Conservation (phyloP, 2,888 invertebrate species). For the Onthophagus sagittarius region DNA sequence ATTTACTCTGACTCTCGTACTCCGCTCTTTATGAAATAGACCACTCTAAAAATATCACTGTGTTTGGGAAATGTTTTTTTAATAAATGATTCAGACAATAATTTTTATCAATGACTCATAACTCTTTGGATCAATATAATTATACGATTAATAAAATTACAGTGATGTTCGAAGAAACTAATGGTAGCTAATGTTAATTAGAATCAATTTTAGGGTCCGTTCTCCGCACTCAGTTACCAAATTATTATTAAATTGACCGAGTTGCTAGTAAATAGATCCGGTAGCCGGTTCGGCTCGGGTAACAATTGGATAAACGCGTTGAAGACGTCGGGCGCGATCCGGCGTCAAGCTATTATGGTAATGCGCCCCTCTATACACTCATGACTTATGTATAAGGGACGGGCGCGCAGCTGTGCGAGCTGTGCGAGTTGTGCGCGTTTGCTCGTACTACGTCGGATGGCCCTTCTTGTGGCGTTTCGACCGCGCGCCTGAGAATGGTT, state of each 20-base stretch:
- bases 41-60: no score
- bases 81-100: no score
- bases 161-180: neutral
- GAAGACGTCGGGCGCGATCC: conserved; percentile 25
- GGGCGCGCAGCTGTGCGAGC: conserved; percentile 24
- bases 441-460: conserved; percentile 1
- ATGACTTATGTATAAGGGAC: conserved; percentile 27
- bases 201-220: neutral
- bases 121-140: no score
- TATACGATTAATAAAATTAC: neutral
- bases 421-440: neutral
- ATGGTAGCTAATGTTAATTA: neutral
- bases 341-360: conserved; percentile 27
- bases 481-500: conserved; percentile 21
- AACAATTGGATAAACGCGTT: conserved; percentile 26
- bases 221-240: neutral
- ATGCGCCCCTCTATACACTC: conserved; percentile 25
- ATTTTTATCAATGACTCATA: no score
- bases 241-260: neutral
- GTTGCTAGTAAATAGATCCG: conserved; percentile 1
- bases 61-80: no score
- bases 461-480: neutral
- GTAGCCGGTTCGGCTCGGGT: neutral
- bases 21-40: no score
- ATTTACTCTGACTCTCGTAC: no score